Conservation (phyloP, 2,888 invertebrate species). For the Spicauda simplicius region DNA sequence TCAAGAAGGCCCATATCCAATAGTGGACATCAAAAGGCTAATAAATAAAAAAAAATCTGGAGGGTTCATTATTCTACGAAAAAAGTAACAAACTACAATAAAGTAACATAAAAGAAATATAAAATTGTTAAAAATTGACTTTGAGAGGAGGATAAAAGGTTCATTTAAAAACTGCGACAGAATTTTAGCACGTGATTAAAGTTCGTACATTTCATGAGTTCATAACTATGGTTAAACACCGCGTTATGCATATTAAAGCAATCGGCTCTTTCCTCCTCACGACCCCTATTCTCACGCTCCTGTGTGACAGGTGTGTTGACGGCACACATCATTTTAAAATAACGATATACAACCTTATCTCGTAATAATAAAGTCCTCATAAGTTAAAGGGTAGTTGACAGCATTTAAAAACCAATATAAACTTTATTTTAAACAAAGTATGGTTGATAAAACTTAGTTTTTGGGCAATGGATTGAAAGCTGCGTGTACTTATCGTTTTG, state of each 20-base stretch:
- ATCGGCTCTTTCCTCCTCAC: slow-evolving; percentile 46
- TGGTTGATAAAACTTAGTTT: neutral
- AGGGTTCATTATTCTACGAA: too few relatives aligned
- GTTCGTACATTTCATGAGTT: slow-evolving; percentile 23
- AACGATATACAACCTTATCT: slow-evolving; percentile 9
- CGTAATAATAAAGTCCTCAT: neutral
- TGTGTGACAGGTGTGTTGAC: slow-evolving; percentile 48
- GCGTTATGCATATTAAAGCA: slow-evolving; percentile 42
- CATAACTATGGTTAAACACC: slow-evolving; percentile 34
- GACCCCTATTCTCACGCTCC: slow-evolving; percentile 50
- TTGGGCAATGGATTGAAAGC: slow-evolving; percentile 7
- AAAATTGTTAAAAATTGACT: too few relatives aligned
- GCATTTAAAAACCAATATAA: slow-evolving; percentile 1
- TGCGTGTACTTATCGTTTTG: slow-evolving; percentile 23
- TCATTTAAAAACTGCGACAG: slow-evolving; percentile 13
- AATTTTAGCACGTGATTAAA: slow-evolving; percentile 22
- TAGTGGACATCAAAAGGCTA: too few relatives aligned
- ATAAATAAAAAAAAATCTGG: too few relatives aligned
- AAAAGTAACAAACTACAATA: too few relatives aligned
- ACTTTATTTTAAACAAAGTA: neutral
- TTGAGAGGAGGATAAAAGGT: too few relatives aligned
- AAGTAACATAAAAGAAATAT: too few relatives aligned
- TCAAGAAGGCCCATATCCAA: too few relatives aligned
- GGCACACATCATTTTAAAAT: slow-evolving; percentile 26
- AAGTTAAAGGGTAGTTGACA: neutral